phyloP scores from a whole-genome alignment of 1,140 invertebrate genomes.

The Drosophila bifasciata region DNA sequence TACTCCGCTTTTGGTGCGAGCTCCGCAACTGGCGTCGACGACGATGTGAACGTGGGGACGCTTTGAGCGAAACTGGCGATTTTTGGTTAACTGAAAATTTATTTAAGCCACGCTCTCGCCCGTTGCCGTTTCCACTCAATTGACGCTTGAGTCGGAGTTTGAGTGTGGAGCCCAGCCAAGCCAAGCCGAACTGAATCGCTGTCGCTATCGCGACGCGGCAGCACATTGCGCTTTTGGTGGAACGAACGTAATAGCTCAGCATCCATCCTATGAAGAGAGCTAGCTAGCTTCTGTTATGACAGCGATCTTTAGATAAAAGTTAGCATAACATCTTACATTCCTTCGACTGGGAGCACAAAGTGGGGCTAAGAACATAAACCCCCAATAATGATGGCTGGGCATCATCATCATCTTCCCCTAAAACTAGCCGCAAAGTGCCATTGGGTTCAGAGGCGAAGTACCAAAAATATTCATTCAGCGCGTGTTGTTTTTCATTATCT shows the following conservation, averaged over 20 bases:
- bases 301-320: no score
- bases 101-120: slow-evolving; percentile 74
- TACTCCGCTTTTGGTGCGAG: slow-evolving; percentile 36
- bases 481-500: slow-evolving; percentile 17
- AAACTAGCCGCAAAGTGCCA: not conserved
- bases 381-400: no score
- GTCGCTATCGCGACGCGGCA: no score
- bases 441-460: slow-evolving; percentile 14
- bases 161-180: slow-evolving; percentile 20
- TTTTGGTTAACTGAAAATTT: slow-evolving; percentile 76
- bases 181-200: slow-evolving; percentile 11
- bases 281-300: no score
- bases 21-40: slow-evolving; percentile 46
- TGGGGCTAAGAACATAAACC: slow-evolving; percentile 1
- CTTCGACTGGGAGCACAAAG: no score
- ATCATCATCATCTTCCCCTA: not conserved
- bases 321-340: no score
- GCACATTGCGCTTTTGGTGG: no score
- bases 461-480: slow-evolving; percentile 18
- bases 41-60: slow-evolving; percentile 75
- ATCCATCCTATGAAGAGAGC: no score
- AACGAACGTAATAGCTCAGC: no score
- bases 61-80: slow-evolving; percentile 76
- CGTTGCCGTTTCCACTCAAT: slow-evolving; percentile 39
- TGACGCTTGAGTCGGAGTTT: slow-evolving; percentile 40